Percentiles rank a stretch among this genome's conserved stretches.
Conservation (phyloP, 2,113 vertebrate species). For the Leucosticte australis region DNA sequence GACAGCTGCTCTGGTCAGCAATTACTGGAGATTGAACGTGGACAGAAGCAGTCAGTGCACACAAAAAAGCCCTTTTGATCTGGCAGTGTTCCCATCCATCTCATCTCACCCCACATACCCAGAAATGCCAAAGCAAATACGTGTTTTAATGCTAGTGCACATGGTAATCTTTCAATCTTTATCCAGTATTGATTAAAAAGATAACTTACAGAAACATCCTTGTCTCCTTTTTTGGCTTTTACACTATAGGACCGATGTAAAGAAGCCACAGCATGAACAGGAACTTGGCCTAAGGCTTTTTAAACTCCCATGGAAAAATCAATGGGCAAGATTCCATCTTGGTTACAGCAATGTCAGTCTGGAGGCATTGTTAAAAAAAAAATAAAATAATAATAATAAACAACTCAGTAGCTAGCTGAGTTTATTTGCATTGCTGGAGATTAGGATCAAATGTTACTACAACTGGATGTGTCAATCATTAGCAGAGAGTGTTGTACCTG, state of each 20-base stretch:
- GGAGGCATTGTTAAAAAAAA: not conserved
- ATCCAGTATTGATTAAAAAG: not conserved
- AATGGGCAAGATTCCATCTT: not conserved
- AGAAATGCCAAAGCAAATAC: not conserved
- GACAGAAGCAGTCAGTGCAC: not conserved
- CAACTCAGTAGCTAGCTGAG: not conserved
- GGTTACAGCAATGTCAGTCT: not conserved
- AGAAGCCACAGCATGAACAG: not conserved
- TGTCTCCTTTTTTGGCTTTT: not conserved
- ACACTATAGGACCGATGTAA: accelerated
- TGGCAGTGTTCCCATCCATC: not conserved
- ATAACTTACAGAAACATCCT: not conserved
- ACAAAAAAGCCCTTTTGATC: not conserved
- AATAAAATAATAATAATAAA: not conserved
- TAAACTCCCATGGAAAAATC: not conserved
- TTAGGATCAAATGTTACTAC: not conserved
- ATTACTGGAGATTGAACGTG: not conserved
- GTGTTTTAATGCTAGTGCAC: not conserved
- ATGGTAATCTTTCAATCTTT: not conserved
- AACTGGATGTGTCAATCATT: not conserved
- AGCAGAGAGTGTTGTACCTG: not conserved
- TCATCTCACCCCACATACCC: not conserved
- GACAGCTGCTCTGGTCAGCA: not conserved
- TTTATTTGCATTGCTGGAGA: not conserved
- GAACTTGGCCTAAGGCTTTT: not conserved